Evolutionary conservation across 2,888 invertebrate species (phyloP).

Genomic region (Tipula confusa): DNA sequence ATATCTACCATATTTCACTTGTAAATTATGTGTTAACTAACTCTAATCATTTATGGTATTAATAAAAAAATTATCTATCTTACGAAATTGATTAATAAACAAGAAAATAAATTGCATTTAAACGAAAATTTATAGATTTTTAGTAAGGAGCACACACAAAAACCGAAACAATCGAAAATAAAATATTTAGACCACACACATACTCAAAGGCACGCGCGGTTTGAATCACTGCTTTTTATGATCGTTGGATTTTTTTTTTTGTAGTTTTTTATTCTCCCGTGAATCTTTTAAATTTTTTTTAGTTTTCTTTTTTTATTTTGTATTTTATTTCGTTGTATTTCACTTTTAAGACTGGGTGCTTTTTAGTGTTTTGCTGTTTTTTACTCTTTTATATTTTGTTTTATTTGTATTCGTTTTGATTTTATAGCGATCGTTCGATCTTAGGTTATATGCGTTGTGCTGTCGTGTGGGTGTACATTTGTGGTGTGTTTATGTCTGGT

Average conservation of each 20-base stretch:
- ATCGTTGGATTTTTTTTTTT: background rate
- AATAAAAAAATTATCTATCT: background rate
- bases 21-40: background rate
- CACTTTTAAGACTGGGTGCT: background rate
- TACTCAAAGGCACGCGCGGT: slow-evolving; percentile 28
- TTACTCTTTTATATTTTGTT: background rate
- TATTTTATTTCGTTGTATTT: background rate
- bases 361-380: slow-evolving; percentile 5
- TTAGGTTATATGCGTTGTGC: no score
- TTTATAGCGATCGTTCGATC: background rate
- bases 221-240: slow-evolving; percentile 26
- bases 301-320: background rate
- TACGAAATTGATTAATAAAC: background rate
- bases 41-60: background rate
- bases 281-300: background rate
- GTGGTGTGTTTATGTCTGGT: no score
- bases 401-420: background rate
- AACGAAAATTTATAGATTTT: background rate
- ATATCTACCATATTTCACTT: background rate
- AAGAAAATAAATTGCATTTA: background rate
- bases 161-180: background rate
- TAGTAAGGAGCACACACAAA: background rate
- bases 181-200: slow-evolving; percentile 29
- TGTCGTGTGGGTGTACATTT: no score
- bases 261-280: background rate